These are phyloP conservation scores for Kuschelorhynchus macadamiae DNA, from an alignment of 2,888 invertebrate genomes.

Conservation along the genomic window DNA sequence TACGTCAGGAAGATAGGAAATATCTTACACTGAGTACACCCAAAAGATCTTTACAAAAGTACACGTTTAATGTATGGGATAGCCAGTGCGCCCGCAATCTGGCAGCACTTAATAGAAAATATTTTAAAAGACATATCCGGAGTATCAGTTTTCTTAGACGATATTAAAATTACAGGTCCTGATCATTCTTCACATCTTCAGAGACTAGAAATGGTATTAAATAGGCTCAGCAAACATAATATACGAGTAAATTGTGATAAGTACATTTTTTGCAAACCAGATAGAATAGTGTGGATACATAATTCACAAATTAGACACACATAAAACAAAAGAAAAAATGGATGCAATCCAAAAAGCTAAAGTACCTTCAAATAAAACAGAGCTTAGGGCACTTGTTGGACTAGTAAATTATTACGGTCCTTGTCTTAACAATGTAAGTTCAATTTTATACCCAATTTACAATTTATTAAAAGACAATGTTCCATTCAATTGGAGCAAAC, in stretches of 20 bases:
- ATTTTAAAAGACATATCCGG: constrained; percentile 54
- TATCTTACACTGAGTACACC: too few species aligned
- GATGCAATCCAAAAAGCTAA: constrained; percentile 42
- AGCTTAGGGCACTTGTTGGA: too few species aligned
- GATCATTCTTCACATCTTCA: constrained; percentile 50
- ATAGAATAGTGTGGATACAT: constrained; percentile 59
- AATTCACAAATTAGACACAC: constrained; percentile 45
- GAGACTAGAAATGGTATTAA: constrained; percentile 53
- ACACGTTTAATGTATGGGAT: constrained; percentile 55
- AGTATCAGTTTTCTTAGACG: constrained; percentile 58
- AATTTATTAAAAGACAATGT: too few species aligned
- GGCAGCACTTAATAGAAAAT: constrained; percentile 55
- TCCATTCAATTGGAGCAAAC: too few species aligned
- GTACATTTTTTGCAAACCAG: constrained; percentile 58
- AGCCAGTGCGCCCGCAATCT: constrained; percentile 49
- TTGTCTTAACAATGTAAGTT: too few species aligned
- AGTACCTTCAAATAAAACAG: too few species aligned
- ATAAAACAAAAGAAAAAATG: constrained; percentile 37
- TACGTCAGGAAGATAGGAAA: too few species aligned
- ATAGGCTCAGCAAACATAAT: constrained; percentile 52
- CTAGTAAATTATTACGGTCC: too few species aligned
- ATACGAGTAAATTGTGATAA: constrained; percentile 59
- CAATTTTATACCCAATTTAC: too few species aligned
- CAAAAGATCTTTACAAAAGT: too few species aligned
- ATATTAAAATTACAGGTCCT: constrained; percentile 58